These are phyloP conservation scores for Meiosimyza platycephala DNA, from an alignment of 2,888 invertebrate genomes.

Conservation along the genomic window DNA sequence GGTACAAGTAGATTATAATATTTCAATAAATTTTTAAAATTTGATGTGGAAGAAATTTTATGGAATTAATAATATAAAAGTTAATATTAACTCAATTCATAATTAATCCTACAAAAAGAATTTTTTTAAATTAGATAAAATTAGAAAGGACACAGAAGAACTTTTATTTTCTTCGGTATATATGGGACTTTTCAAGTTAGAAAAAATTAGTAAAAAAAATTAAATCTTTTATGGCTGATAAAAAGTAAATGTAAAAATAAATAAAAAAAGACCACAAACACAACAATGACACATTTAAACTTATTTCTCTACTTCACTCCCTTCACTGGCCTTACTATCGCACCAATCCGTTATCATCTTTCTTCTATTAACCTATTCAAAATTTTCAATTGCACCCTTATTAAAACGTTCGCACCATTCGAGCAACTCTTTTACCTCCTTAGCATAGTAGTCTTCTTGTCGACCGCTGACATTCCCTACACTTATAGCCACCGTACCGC, in stretches of 20 bases:
- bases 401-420: slow-evolving; percentile 63
- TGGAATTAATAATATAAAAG: too few species aligned
- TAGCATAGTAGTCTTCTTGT: slow-evolving; percentile 58
- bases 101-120: too few species aligned
- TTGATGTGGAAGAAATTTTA: too few species aligned
- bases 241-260: background rate
- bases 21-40: too few species aligned
- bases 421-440: slow-evolving; percentile 59
- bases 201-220: background rate
- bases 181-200: background rate
- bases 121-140: too few species aligned
- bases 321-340: background rate
- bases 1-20: too few species aligned
- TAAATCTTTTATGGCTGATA: background rate
- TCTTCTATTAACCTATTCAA: slow-evolving; percentile 47
- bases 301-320: background rate
- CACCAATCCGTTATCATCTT: slow-evolving; percentile 2
- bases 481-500: slow-evolving; percentile 7
- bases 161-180: too few species aligned
- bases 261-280: background rate
- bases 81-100: too few species aligned
- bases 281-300: too few species aligned
- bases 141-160: too few species aligned
- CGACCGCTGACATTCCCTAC: background rate
- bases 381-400: slow-evolving; percentile 57